These are phyloP conservation scores for Cyclophora albipunctata DNA, from an alignment of 2,888 invertebrate species.

Conservation along the genomic window DNA sequence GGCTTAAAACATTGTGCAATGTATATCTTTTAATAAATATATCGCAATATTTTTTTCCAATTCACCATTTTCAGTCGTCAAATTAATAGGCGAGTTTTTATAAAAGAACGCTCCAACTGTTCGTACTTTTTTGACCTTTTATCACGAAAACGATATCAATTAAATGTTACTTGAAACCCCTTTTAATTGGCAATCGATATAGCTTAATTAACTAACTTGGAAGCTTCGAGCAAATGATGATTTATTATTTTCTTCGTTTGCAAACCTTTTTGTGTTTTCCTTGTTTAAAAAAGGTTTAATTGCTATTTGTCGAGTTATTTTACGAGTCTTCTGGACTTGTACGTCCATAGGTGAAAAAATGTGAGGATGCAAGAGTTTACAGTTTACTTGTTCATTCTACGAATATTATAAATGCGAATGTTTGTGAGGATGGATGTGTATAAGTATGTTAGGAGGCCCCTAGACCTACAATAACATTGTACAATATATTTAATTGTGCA, in stretches of 20 bases:
- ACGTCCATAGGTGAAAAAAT: no score
- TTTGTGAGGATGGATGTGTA: no score
- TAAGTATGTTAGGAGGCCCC: no score
- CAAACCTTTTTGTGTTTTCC: background rate
- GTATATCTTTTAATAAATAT: background rate
- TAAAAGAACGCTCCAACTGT: constrained; percentile 25
- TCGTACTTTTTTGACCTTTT: constrained; percentile 15
- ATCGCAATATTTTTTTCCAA: background rate
- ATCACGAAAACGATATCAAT: constrained; percentile 22
- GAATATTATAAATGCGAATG: no score
- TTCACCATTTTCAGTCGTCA: background rate
- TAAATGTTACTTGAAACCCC: constrained; percentile 25
- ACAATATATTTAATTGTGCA: no score
- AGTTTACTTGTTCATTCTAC: no score
- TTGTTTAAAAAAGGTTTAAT: no score
- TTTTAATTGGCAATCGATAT: constrained; percentile 26
- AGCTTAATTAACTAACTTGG: background rate
- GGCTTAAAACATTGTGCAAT: no score
- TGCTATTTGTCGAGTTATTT: no score
- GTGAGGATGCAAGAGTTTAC: no score
- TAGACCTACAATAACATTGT: no score
- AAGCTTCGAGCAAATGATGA: background rate
- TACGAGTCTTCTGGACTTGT: no score
- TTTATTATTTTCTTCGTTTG: background rate
- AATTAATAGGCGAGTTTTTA: constrained; percentile 7